These are phyloP conservation scores for Rhinoraja longicauda DNA, from an alignment of 2,797 vertebrate species.

Conservation along the genomic window DNA sequence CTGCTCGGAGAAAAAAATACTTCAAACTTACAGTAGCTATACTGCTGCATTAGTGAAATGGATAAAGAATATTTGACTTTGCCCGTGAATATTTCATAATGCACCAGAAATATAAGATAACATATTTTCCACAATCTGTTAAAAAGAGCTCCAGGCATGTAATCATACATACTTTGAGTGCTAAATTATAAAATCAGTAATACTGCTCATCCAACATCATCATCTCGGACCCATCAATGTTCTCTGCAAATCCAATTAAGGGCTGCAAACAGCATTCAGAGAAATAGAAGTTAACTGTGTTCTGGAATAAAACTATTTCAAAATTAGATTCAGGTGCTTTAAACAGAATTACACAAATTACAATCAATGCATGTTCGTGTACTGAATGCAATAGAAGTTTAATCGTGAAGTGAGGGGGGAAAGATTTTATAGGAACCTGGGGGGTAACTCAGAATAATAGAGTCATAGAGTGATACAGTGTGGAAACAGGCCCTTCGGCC, in stretches of 20 bases:
- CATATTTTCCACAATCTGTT: constrained; percentile 6
- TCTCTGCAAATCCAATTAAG: constrained; percentile 32
- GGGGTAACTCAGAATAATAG: too few species aligned
- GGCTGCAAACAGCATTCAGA: neutral
- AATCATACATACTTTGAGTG: neutral
- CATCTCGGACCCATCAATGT: neutral
- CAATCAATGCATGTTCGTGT: neutral
- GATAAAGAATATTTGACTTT: neutral
- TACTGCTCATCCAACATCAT: neutral
- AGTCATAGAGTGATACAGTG: too few species aligned
- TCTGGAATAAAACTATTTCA: neutral
- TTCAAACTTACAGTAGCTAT: neutral
- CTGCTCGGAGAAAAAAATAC: neutral
- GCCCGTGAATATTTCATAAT: neutral
- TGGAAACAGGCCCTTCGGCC: too few species aligned
- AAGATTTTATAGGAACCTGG: neutral
- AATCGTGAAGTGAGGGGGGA: too few species aligned
- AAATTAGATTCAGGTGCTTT: neutral
- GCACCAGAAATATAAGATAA: neutral
- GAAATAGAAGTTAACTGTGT: constrained; percentile 17
- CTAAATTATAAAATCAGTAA: constrained; percentile 27
- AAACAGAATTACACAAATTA: neutral
- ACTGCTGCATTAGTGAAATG: neutral
- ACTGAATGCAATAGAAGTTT: neutral
- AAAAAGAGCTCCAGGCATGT: neutral